Conservation (phyloP, 2,797 vertebrate genomes). For the Coregonus sp. region DNA sequence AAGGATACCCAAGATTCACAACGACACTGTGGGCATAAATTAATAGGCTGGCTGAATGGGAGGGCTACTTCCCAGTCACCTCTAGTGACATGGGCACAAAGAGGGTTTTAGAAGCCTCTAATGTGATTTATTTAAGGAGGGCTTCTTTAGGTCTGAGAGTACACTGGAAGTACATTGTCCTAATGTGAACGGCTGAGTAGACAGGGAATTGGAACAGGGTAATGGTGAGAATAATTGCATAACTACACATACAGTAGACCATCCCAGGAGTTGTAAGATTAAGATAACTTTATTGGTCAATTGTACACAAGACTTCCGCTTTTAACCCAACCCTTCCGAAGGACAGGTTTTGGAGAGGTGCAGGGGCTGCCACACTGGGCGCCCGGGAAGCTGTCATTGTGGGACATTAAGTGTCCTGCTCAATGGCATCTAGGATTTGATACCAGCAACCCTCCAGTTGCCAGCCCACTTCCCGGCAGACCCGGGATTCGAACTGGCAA, state of each 20-base stretch:
- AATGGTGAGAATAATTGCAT: conserved; percentile 14
- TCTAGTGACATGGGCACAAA: conserved; percentile 52
- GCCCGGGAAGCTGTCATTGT: too few relatives aligned
- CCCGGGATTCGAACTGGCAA: too few relatives aligned
- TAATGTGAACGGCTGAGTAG: conserved; percentile 29
- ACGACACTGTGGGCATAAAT: conserved; percentile 46
- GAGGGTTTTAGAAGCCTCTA: conserved; percentile 41
- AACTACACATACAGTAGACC: neutral
- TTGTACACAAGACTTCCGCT: too few relatives aligned
- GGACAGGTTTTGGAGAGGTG: too few relatives aligned
- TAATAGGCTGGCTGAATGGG: conserved; percentile 54
- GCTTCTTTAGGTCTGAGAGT: conserved; percentile 21
- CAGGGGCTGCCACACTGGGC: too few relatives aligned
- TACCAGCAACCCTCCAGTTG: too few relatives aligned
- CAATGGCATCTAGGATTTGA: too few relatives aligned
- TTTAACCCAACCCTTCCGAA: too few relatives aligned
- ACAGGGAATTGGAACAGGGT: conserved; percentile 32
- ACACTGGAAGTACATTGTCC: conserved; percentile 35
- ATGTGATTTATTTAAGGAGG: conserved; percentile 60
- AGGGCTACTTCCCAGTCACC: conserved; percentile 18
- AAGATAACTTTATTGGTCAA: too few relatives aligned
- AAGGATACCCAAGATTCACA: conserved; percentile 45
- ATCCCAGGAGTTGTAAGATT: neutral
- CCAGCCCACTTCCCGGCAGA: too few relatives aligned
- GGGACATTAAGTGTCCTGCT: too few relatives aligned